Conservation (phyloP, 2,797 vertebrate species). For the Sebastes variabilis region DNA sequence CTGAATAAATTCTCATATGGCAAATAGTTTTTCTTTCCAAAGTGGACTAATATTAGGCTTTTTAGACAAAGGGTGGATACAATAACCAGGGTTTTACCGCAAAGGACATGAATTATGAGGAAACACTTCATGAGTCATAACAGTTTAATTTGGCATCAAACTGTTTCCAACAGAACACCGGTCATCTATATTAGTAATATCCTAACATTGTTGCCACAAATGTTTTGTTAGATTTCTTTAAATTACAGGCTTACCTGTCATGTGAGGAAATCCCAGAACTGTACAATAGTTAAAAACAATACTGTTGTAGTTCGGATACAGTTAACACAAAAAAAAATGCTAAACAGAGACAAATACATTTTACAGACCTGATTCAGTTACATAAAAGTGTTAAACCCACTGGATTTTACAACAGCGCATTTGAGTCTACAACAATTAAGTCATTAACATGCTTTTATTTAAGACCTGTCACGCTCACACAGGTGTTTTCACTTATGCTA, state of each 20-base stretch:
- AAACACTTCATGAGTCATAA: not conserved
- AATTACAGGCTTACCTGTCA: not conserved
- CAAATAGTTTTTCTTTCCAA: not conserved
- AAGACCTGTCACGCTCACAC: too few species aligned
- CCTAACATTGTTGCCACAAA: conserved; percentile 1
- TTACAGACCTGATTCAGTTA: not conserved
- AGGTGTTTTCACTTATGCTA: too few species aligned
- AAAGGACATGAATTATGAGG: not conserved
- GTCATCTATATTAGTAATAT: conserved; percentile 8
- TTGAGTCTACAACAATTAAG: not conserved
- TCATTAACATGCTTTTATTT: not conserved
- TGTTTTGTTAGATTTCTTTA: not conserved
- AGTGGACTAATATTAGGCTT: not conserved
- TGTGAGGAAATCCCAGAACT: not conserved
- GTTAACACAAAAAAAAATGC: not conserved
- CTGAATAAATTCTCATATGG: not conserved
- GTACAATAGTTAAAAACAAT: not conserved
- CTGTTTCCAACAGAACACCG: not conserved
- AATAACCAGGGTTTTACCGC: not conserved
- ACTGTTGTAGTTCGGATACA: not conserved
- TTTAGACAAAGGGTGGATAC: not conserved
- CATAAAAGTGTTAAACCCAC: not conserved
- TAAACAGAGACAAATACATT: not conserved
- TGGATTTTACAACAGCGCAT: not conserved
- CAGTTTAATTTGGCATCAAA: not conserved